Conservation (phyloP, 2,797 vertebrate species). For the Heteromormyrus szaboi region DNA sequence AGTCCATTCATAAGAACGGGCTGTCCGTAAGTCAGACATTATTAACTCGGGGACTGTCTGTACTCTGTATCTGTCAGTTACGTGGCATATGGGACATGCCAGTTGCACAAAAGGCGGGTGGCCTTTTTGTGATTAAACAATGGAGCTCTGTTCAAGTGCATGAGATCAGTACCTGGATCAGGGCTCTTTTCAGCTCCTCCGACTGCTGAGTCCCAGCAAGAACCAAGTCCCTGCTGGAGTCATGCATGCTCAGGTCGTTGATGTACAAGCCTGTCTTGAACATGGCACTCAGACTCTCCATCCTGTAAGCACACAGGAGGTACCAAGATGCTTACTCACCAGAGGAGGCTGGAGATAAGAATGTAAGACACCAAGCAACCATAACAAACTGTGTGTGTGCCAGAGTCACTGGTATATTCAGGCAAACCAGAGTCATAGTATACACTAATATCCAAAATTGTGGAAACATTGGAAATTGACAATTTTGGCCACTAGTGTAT, state of each 20-base stretch:
- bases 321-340: neutral
- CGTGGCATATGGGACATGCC: neutral
- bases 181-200: conserved; percentile 66
- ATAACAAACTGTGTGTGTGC: neutral
- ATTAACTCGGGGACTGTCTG: neutral
- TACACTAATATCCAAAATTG: neutral
- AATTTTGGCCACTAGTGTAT: neutral
- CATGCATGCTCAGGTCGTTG: conserved; percentile 70
- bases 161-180: conserved; percentile 56
- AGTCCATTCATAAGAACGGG: neutral
- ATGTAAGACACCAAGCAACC: neutral
- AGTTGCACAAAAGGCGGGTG: neutral
- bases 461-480: neutral
- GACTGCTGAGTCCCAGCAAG: conserved; percentile 66
- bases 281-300: conserved; percentile 68
- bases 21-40: neutral
- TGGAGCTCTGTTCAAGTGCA: neutral
- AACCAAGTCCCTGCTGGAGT: conserved; percentile 68
- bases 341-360: neutral
- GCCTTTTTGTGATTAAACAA: neutral
- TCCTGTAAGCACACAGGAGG: conserved; percentile 41
- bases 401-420: neutral
- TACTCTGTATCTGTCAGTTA: neutral
- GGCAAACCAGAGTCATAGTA: neutral
- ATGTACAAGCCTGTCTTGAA: conserved; percentile 67